phyloP scores from a whole-genome alignment of 2,113 vertebrate genomes.

The Phalacrocorax aristotelis region DNA sequence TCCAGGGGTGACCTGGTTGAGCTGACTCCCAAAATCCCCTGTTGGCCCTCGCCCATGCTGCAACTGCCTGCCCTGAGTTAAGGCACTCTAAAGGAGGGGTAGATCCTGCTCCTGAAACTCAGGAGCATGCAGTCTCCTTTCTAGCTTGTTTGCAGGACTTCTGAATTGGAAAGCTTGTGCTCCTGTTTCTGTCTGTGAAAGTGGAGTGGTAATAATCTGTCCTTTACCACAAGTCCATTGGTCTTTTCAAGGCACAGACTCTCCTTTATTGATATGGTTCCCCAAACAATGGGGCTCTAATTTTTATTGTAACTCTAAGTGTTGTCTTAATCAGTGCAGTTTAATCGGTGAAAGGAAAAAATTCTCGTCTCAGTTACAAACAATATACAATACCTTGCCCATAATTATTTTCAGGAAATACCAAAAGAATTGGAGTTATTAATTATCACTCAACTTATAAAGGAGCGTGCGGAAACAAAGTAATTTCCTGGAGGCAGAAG shows the following conservation, averaged over 20 bases:
- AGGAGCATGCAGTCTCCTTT: background rate
- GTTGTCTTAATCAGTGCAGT: background rate
- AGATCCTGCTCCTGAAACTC: background rate
- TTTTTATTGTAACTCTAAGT: background rate
- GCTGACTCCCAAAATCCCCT: background rate
- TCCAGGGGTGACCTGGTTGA: rapidly evolving
- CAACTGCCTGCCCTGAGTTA: background rate
- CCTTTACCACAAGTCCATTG: rapidly evolving
- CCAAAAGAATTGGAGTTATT: background rate
- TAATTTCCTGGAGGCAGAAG: background rate
- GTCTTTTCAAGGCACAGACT: background rate
- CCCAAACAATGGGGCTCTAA: background rate
- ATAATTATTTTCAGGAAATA: constrained; percentile 28
- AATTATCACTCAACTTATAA: background rate
- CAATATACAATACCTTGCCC: background rate
- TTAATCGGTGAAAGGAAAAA: background rate
- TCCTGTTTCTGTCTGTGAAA: background rate
- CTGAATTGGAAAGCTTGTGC: background rate
- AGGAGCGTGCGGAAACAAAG: background rate
- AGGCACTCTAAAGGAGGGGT: too few relatives aligned
- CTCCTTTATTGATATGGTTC: background rate
- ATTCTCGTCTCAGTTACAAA: background rate
- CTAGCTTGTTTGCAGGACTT: background rate
- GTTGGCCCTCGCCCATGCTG: background rate
- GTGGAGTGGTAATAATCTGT: background rate